Conservation (phyloP, 2,113 vertebrate genomes). For the Cyanoliseus patagonus region DNA sequence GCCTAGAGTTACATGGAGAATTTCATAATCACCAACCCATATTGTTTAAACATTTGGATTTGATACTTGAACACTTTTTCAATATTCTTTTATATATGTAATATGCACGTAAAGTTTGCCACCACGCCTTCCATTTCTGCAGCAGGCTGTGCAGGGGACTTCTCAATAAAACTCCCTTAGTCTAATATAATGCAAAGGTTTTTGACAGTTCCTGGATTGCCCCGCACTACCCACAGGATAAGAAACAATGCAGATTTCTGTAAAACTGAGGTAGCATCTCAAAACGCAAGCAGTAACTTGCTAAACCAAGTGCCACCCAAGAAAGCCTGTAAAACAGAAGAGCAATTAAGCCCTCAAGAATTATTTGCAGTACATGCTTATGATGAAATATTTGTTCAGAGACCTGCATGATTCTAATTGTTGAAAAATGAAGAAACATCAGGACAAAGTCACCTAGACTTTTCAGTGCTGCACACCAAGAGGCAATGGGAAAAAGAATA, state of each 20-base stretch:
- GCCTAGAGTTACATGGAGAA: background rate
- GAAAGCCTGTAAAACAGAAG: background rate
- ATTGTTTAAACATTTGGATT: background rate
- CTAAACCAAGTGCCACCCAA: background rate
- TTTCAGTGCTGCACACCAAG: background rate
- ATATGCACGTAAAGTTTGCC: background rate
- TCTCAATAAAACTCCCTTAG: background rate
- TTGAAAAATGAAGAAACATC: background rate
- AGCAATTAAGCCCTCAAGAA: background rate
- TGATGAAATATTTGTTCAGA: background rate
- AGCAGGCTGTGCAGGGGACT: background rate
- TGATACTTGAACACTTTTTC: background rate
- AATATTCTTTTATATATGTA: background rate
- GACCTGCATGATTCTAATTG: background rate
- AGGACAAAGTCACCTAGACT: background rate
- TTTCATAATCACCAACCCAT: background rate
- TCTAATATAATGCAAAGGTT: background rate
- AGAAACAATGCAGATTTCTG: background rate
- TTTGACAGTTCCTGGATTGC: background rate
- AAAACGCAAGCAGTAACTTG: background rate
- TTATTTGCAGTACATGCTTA: background rate
- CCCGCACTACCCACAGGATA: background rate
- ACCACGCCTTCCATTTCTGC: background rate
- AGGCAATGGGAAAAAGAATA: background rate
- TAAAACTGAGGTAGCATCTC: background rate